Conservation (phyloP, 2,797 vertebrate genomes). For the Allochrocebus solatus region DNA sequence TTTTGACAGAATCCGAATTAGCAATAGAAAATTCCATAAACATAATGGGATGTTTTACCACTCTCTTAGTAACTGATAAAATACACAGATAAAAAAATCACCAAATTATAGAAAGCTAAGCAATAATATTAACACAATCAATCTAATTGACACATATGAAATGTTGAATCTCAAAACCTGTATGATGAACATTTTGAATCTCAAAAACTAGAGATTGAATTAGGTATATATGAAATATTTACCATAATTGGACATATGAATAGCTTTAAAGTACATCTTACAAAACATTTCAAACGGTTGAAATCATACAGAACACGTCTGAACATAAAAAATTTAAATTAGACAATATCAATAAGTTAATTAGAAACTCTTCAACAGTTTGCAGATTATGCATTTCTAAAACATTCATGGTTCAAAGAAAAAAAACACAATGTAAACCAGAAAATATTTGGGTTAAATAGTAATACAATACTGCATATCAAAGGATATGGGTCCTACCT, state of each 20-base stretch:
- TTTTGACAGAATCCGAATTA: background rate
- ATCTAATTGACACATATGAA: background rate
- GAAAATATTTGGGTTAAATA: background rate
- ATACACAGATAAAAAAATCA: too few relatives aligned
- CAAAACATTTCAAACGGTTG: background rate
- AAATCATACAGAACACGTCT: background rate
- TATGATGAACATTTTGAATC: background rate
- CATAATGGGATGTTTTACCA: background rate
- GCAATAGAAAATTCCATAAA: background rate
- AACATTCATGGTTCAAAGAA: background rate
- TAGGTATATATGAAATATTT: background rate
- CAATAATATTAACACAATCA: background rate
- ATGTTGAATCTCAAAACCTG: background rate
- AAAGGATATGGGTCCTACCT: background rate
- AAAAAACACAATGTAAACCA: background rate
- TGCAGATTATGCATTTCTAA: background rate
- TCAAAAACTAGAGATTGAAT: too few relatives aligned
- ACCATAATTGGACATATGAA: background rate
- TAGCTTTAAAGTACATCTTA: background rate
- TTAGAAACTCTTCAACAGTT: background rate
- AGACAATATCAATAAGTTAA: background rate
- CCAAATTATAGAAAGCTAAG: too few relatives aligned
- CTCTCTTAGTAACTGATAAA: background rate
- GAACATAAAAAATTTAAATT: background rate
- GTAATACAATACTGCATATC: background rate